These are phyloP conservation scores for Marisa cornuarietis DNA, from an alignment of 1,140 invertebrate species.

Conservation along the genomic window DNA sequence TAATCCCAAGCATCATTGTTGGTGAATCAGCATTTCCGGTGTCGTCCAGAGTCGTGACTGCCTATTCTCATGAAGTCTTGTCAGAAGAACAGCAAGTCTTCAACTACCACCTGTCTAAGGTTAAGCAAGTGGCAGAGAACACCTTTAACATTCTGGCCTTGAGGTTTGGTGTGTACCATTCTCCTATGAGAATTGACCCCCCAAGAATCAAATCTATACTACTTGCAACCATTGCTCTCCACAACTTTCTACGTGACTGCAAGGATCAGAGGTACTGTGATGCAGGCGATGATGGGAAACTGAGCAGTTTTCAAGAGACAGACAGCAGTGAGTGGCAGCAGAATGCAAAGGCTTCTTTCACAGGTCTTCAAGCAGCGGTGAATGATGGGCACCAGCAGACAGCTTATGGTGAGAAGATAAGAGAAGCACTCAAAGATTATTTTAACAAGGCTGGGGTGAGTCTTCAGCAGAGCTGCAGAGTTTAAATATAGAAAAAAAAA, in stretches of 20 bases:
- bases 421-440: background rate
- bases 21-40: conserved; percentile 9
- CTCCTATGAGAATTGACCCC: background rate
- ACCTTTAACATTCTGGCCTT: background rate
- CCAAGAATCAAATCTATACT: conserved; percentile 4
- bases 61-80: background rate
- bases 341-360: background rate
- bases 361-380: background rate
- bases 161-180: background rate
- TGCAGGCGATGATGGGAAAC: background rate
- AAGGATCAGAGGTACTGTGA: conserved; percentile 12
- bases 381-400: background rate
- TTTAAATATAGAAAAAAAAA: background rate
- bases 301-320: background rate
- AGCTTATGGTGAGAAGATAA: background rate
- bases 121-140: background rate
- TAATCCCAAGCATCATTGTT: conserved; percentile 7
- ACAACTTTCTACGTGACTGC: conserved; percentile 10
- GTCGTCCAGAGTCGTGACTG: background rate
- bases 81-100: background rate
- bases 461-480: background rate
- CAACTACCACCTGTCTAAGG: background rate
- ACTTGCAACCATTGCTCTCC: conserved; percentile 4
- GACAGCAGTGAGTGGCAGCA: background rate
- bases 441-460: conserved; percentile 1